Base-by-base conservation (phyloP, 2,888 invertebrate species). In the Folsomia manolachei region DNA sequence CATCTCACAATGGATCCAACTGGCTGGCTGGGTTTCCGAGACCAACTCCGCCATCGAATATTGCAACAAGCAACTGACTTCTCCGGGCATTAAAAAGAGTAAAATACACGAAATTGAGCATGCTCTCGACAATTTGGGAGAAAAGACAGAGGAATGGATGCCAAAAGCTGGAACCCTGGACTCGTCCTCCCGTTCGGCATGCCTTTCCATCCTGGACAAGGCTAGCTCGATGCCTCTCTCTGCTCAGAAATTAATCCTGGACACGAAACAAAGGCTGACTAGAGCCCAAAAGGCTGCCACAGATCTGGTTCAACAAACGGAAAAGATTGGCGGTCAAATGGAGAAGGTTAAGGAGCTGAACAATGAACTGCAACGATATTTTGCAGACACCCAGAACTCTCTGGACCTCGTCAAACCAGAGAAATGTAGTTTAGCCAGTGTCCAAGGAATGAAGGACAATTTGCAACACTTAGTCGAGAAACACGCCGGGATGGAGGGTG, bases 1-100 rank as follows among this genome's bases (percentile, higher is more conserved):
- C 1, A 83, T 94, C 26, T 91, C 93, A 82, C 91, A 91, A 82
- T 94, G 95, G 93, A 89, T 89, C 0, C 93, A 93, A 81, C 86
- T 95, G 26, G 84, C 93, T 9, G 90, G 89, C 80, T 93, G 93
- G 91, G 9, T 67, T 11, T 24, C 67, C 7, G 75, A 75, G 39
- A 90, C 91, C 79, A 89, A 90, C 69, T 93, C 93, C 78, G 89
- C 90, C 0, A 89, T 89, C 77, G 91, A 91, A 79, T 92, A 94
- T 80, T 88, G 92, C 74, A 91, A 92, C 81, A 91, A 92, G 81
- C 91, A 92, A 83, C 86, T 91, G 19, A 4, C 24, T 21, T 67
- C 73, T 1, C 70, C 75, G 24, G 73, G 73, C 18, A 70, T 77
- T 21, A 75, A 77, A 27, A 75, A 75, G 27, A 73, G 70, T 21